Percentiles rank a stretch among this genome's conserved stretches.
These are phyloP conservation scores for Columba guinea DNA, from an alignment of 2,797 vertebrate genomes.

Conservation along the genomic window DNA sequence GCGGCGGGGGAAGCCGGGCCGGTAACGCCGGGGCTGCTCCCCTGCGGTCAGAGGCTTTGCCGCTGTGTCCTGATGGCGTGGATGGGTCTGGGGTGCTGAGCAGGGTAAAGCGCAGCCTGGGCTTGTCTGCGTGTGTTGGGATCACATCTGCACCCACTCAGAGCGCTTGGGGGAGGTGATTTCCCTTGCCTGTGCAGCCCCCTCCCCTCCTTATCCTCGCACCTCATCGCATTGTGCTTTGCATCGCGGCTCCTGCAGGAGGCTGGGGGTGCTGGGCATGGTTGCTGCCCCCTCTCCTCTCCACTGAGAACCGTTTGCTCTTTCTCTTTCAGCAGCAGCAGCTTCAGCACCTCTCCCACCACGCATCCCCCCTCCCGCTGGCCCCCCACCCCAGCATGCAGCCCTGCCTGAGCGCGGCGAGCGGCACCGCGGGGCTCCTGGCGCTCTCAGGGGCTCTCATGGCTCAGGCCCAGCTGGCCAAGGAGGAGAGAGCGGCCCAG, in stretches of 20 bases:
- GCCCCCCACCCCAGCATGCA: conserved; percentile 84
- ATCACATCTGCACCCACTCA: accelerated
- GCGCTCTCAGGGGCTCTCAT: conserved; percentile 84
- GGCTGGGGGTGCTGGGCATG: background rate
- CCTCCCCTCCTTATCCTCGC: accelerated
- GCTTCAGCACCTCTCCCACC: conserved; percentile 94
- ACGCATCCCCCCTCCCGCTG: conserved; percentile 84
- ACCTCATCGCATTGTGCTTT: background rate
- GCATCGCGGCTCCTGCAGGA: accelerated
- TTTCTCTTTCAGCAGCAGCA: conserved; percentile 89
- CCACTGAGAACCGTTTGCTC: background rate
- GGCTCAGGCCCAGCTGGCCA: conserved; percentile 79
- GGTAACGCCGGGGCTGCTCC: background rate
- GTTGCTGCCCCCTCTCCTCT: background rate
- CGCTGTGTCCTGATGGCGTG: accelerated
- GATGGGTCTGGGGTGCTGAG: background rate
- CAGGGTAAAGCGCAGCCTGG: background rate
- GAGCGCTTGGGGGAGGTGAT: background rate
- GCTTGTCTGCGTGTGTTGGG: accelerated
- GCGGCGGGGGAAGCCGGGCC: background rate
- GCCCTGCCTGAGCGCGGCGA: conserved; percentile 52
- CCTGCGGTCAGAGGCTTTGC: accelerated
- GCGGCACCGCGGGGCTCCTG: conserved; percentile 82
- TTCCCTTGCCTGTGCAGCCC: background rate
- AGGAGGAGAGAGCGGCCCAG: conserved; percentile 83